These are phyloP conservation scores for Operophtera brumata DNA, from an alignment of 2,888 invertebrate genomes.

Conservation along the genomic window DNA sequence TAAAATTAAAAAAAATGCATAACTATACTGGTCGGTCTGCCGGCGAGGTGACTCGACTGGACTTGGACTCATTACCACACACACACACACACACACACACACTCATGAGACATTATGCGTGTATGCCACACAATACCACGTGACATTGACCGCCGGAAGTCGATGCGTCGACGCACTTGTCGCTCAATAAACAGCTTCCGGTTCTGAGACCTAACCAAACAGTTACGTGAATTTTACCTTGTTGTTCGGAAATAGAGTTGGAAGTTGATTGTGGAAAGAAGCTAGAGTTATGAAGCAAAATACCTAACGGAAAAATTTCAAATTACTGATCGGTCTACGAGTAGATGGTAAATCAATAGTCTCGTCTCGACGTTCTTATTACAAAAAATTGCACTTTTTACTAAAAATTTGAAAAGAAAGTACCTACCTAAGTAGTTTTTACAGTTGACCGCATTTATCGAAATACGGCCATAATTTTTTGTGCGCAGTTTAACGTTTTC, in stretches of 20 bases:
- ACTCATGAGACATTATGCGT: too few species aligned
- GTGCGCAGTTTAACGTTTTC: constrained; percentile 13
- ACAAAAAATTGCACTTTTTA: not conserved
- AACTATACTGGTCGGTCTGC: too few species aligned
- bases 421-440: too few species aligned
- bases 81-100: too few species aligned
- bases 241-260: not conserved
- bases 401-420: constrained; percentile 17
- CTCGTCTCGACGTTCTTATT: too few species aligned
- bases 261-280: not conserved
- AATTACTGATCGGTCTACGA: too few species aligned
- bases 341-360: too few species aligned
- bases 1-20: too few species aligned
- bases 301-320: too few species aligned
- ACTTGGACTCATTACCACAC: not conserved
- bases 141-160: constrained; percentile 68
- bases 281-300: not conserved
- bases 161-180: constrained; percentile 57
- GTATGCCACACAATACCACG: not conserved
- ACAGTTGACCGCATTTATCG: too few species aligned
- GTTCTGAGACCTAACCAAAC: constrained; percentile 30
- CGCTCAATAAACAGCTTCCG: constrained; percentile 65
- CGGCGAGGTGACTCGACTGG: too few species aligned
- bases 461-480: constrained; percentile 15
- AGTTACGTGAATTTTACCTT: constrained; percentile 29